Conservation (phyloP, 2,888 invertebrate genomes). For the Cephus nigrinus region DNA sequence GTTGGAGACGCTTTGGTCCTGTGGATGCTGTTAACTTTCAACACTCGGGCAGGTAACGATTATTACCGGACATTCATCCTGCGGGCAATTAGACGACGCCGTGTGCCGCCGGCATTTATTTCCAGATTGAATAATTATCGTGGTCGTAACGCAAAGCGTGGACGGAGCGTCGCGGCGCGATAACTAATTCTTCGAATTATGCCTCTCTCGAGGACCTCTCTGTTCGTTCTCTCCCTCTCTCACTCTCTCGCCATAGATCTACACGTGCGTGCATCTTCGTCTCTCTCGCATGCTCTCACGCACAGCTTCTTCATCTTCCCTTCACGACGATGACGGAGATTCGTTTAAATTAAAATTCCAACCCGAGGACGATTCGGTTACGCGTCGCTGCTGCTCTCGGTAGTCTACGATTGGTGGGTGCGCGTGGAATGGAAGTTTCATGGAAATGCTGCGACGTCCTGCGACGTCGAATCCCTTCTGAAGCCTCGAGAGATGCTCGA, state of each 20-base stretch:
- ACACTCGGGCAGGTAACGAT: constrained; percentile 4
- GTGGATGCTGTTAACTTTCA: neutral
- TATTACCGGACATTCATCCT: constrained; percentile 6
- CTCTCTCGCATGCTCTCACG: neutral
- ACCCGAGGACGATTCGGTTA: neutral
- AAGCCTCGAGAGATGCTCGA: neutral
- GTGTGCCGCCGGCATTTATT: neutral
- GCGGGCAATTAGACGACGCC: constrained; percentile 6
- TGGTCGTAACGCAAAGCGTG: neutral
- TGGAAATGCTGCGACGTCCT: neutral
- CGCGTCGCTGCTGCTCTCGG: neutral
- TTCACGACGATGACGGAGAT: neutral
- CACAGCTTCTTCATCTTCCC: neutral
- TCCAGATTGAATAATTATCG: constrained; percentile 2
- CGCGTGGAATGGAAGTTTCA: neutral
- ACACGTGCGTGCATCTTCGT: neutral
- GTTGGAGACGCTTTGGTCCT: neutral
- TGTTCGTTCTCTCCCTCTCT: neutral
- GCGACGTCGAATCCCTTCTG: neutral
- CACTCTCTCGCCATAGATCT: neutral
- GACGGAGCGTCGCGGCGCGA: neutral
- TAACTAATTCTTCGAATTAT: constrained; percentile 6
- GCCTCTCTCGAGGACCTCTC: neutral
- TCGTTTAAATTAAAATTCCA: neutral
- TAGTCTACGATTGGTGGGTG: neutral